These are phyloP conservation scores for Siderastrea siderea DNA, from an alignment of 92 coral and sea anemone species.

Conservation along the genomic window DNA sequence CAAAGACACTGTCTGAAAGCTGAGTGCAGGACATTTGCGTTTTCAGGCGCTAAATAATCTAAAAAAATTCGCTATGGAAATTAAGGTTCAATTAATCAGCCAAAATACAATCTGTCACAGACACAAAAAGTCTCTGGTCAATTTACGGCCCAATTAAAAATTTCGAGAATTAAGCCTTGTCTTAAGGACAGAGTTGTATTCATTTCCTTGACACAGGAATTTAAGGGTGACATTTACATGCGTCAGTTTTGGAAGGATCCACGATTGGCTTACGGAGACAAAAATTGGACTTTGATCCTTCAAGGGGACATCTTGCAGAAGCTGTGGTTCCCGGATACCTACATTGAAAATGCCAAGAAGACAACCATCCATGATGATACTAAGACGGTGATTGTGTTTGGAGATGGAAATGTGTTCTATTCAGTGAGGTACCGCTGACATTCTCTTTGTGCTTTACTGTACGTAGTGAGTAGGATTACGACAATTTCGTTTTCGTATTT, in stretches of 20 bases:
- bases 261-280: slow-evolving; percentile 49
- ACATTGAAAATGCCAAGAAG: slow-evolving; percentile 50
- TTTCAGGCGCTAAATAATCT: too few relatives aligned
- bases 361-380: slow-evolving; percentile 38
- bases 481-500: too few relatives aligned
- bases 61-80: too few relatives aligned
- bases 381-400: slow-evolving; percentile 36
- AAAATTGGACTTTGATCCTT: slow-evolving; percentile 38
- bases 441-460: too few relatives aligned
- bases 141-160: too few relatives aligned
- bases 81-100: too few relatives aligned
- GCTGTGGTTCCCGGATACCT: slow-evolving; percentile 52
- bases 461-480: too few relatives aligned
- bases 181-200: not conserved
- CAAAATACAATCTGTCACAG: too few relatives aligned
- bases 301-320: slow-evolving; percentile 39
- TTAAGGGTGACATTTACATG: slow-evolving; percentile 49
- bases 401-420: slow-evolving; percentile 40
- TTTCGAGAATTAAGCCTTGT: not conserved
- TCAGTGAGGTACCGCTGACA: slow-evolving; percentile 25
- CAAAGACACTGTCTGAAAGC: too few relatives aligned
- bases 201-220: slow-evolving; percentile 25
- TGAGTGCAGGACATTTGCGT: too few relatives aligned
- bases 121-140: too few relatives aligned
- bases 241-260: slow-evolving; percentile 68